A percentile compares a stretch with the other conserved stretches of the same genome.
phyloP scores from a whole-genome alignment of 2,113 vertebrate genomes.

The Piprites chloris region DNA sequence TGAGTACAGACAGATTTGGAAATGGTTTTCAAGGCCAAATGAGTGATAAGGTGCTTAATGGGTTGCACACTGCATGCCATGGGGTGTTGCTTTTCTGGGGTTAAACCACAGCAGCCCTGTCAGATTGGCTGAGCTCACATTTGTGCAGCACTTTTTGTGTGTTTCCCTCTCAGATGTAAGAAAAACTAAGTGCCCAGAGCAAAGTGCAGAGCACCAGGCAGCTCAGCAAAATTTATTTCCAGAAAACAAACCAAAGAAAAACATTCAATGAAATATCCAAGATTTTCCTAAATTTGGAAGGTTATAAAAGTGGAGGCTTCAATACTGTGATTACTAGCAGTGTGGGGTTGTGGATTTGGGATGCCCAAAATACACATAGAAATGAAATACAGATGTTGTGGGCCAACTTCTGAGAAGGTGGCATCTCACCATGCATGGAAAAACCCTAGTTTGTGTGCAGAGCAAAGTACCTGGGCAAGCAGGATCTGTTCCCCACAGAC shows the following conservation, averaged over 20 bases:
- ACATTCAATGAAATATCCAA: slow-evolving; percentile 37
- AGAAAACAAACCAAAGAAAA: slow-evolving; percentile 57
- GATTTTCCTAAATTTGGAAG: slow-evolving; percentile 59
- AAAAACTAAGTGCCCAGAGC: neutral
- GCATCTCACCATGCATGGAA: neutral
- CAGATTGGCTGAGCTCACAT: neutral
- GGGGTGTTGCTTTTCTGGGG: neutral
- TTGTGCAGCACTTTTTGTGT: neutral
- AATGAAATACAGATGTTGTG: neutral
- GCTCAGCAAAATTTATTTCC: slow-evolving; percentile 62
- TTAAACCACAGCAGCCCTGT: neutral
- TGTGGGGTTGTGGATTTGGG: neutral
- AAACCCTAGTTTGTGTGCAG: neutral
- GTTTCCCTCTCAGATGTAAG: neutral
- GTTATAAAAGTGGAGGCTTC: slow-evolving; percentile 30
- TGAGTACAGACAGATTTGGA: neutral
- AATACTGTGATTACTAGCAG: slow-evolving; percentile 22
- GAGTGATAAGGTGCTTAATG: neutral
- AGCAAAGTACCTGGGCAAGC: neutral
- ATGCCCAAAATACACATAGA: neutral
- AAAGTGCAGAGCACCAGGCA: neutral
- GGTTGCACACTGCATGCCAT: neutral
- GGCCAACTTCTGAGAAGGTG: slow-evolving; percentile 14
- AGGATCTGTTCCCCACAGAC: neutral
- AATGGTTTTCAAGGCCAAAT: neutral